These are phyloP conservation scores for Phasia obesa DNA, from an alignment of 2,888 invertebrate species.

Conservation along the genomic window DNA sequence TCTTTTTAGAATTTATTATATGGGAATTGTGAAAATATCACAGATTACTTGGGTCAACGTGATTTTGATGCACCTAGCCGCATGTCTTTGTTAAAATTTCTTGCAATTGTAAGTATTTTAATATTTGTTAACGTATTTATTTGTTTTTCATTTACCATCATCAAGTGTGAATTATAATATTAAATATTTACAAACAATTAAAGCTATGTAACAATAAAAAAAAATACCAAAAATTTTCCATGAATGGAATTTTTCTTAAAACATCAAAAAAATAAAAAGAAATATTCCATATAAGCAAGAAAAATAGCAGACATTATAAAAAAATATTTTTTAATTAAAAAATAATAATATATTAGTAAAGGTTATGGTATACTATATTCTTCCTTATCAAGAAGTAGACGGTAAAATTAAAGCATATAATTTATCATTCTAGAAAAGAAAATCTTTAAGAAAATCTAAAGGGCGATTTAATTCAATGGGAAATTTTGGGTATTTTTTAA, in stretches of 20 bases:
- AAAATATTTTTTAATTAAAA: not conserved
- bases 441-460: no score
- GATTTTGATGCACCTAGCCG: conserved; percentile 77
- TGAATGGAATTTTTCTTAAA: conserved; percentile 65
- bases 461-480: no score
- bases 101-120: conserved; percentile 89
- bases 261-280: not conserved
- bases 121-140: conserved; percentile 10
- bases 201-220: conserved; percentile 21
- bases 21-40: conserved; percentile 79
- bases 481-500: no score
- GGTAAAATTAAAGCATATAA: no score
- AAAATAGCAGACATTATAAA: conserved; percentile 5
- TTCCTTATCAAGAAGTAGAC: no score
- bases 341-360: not conserved
- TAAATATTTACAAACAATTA: conserved; percentile 58
- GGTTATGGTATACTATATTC: no score
- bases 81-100: conserved; percentile 86
- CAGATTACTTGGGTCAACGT: conserved; percentile 78
- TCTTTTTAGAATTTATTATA: conserved; percentile 77
- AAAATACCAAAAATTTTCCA: conserved; percentile 69
- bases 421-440: no score
- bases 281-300: conserved; percentile 40
- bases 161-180: conserved; percentile 49
- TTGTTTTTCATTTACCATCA: conserved; percentile 34